phyloP scores from a whole-genome alignment of 2,888 invertebrate genomes.

The Perdita meconis region DNA sequence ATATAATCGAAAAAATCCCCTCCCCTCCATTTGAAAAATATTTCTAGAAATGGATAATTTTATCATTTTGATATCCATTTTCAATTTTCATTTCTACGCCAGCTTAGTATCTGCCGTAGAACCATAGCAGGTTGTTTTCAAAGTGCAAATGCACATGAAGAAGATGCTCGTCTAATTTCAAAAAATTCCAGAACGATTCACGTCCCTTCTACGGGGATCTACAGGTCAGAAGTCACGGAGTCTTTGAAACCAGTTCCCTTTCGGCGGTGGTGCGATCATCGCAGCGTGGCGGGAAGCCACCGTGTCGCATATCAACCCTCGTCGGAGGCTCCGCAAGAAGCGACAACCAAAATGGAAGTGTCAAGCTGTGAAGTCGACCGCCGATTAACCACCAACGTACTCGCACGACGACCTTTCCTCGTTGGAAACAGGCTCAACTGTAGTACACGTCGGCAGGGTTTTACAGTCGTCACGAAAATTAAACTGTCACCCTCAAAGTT shows the following conservation, averaged over 20 bases:
- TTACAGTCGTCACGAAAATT: slow-evolving; percentile 66
- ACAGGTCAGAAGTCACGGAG: slow-evolving; percentile 39
- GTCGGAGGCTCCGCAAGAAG: slow-evolving; percentile 29
- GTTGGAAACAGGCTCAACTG: slow-evolving; percentile 12
- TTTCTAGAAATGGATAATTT: no score
- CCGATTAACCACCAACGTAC: slow-evolving; percentile 52
- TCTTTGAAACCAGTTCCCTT: slow-evolving; percentile 60
- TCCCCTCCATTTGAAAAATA: no score
- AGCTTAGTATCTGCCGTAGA: no score
- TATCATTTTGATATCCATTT: no score
- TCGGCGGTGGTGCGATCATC: slow-evolving; percentile 52
- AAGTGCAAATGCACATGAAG: neutral
- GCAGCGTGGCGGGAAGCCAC: slow-evolving; percentile 51
- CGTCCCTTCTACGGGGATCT: neutral
- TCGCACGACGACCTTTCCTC: slow-evolving; percentile 50
- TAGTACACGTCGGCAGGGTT: slow-evolving; percentile 37
- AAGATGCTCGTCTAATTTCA: neutral
- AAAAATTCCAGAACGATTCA: neutral
- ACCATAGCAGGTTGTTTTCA: no score
- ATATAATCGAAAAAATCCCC: no score
- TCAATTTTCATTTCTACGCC: no score
- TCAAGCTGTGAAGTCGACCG: slow-evolving; percentile 40
- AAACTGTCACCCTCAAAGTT: slow-evolving; percentile 69
- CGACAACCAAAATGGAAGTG: slow-evolving; percentile 56
- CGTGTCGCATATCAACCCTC: slow-evolving; percentile 60